Percentiles rank a stretch among this genome's conserved stretches.
phyloP scores from a whole-genome alignment of 2,888 invertebrate species.

The Tuberolachnus salignus region DNA sequence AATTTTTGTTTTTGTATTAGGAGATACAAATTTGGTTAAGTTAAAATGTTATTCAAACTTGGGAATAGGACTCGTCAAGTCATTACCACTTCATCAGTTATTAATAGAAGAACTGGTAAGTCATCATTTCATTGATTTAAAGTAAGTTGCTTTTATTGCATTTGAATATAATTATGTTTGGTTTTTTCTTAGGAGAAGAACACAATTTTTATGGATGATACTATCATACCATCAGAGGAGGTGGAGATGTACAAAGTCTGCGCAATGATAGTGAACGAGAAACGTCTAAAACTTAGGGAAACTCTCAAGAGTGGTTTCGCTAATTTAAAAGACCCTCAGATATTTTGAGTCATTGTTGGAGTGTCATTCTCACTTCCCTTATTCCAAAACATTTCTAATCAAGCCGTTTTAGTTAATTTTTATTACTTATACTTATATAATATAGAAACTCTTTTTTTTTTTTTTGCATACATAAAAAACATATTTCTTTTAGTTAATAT shows the following conservation, averaged over 20 bases:
- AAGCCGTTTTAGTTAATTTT: constrained; percentile 50
- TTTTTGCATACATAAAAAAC: constrained; percentile 32
- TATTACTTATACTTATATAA: constrained; percentile 51
- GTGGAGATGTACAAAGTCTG: constrained; percentile 85
- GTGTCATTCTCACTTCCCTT: constrained; percentile 50
- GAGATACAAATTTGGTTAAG: constrained; percentile 19
- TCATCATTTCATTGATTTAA: not conserved
- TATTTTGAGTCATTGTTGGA: constrained; percentile 46
- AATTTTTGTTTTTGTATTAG: constrained; percentile 18
- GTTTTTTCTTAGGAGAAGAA: constrained; percentile 48
- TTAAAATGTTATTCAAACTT: constrained; percentile 35
- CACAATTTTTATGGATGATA: constrained; percentile 48
- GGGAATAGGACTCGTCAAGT: constrained; percentile 16
- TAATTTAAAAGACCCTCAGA: constrained; percentile 68
- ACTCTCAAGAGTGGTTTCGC: constrained; percentile 83
- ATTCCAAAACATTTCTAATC: constrained; percentile 53
- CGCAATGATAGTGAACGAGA: constrained; percentile 76
- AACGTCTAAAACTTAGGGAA: constrained; percentile 81
- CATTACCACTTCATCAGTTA: constrained; percentile 46
- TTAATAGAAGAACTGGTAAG: constrained; percentile 46
- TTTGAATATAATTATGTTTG: not conserved
- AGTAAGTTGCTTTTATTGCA: not conserved
- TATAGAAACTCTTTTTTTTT: constrained; percentile 52
- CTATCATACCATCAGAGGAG: constrained; percentile 64
- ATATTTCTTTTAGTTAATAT: constrained; percentile 49